These are phyloP conservation scores for Conops quadrifasciatus DNA, from an alignment of 2,888 invertebrate genomes.

Conservation along the genomic window DNA sequence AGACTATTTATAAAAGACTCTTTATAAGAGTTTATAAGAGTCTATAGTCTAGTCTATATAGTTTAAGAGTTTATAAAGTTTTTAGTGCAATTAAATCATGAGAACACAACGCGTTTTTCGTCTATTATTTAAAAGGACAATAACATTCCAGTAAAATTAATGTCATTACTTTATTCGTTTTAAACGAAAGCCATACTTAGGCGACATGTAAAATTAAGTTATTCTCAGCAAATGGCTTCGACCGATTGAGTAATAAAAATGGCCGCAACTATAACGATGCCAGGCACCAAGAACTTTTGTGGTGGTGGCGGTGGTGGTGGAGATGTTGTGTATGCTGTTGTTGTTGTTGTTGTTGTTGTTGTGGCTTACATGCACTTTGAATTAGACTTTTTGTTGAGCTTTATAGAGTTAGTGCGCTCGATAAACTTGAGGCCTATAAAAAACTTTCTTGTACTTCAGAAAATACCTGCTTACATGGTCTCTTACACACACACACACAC, in stretches of 20 bases:
- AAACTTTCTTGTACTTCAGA: not conserved
- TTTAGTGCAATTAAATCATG: too few relatives aligned
- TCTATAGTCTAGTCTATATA: too few relatives aligned
- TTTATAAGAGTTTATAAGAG: too few relatives aligned
- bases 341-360: constrained; percentile 3
- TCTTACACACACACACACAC: not conserved
- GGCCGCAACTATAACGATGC: constrained; percentile 1
- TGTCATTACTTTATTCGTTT: too few relatives aligned
- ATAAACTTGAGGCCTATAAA: not conserved
- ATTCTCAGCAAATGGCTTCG: not conserved
- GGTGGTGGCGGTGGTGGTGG: not conserved
- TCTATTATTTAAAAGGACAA: too few relatives aligned
- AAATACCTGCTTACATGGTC: too few relatives aligned
- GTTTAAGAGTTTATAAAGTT: too few relatives aligned
- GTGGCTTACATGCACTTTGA: not conserved
- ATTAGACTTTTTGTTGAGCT: not conserved
- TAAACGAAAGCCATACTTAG: too few relatives aligned
- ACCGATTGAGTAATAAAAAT: not conserved
- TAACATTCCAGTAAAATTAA: too few relatives aligned
- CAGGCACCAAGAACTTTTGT: not conserved
- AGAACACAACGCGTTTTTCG: too few relatives aligned
- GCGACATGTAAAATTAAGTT: too few relatives aligned
- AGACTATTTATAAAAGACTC: too few relatives aligned
- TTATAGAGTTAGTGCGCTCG: not conserved
- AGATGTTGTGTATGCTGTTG: constrained; percentile 9